Conservation (phyloP, 2,113 vertebrate species). For the Tylochromis polylepis region DNA sequence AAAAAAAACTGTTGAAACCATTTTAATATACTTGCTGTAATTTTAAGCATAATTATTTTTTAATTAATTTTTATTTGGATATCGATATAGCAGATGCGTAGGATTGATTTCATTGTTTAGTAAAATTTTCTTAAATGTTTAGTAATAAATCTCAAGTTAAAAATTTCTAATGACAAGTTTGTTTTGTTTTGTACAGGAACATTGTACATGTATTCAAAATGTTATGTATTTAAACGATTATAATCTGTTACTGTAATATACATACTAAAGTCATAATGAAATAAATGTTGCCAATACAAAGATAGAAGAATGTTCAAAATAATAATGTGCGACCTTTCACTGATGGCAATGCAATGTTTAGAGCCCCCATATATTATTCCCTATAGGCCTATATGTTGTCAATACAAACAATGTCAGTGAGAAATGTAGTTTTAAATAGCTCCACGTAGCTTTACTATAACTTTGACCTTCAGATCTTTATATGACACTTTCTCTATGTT, state of each 20-base stretch:
- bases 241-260: background rate
- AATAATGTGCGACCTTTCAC: background rate
- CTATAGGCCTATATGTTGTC: background rate
- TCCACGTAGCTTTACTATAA: background rate
- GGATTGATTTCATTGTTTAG: no score
- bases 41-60: no score
- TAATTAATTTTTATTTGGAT: no score
- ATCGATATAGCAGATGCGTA: no score
- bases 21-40: no score
- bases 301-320: background rate
- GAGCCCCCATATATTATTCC: background rate
- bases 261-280: background rate
- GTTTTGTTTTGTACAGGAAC: accelerated
- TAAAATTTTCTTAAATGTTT: background rate
- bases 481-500: background rate
- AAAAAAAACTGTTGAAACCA: no score
- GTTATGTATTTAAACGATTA: background rate
- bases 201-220: background rate
- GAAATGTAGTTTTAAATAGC: background rate
- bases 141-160: background rate
- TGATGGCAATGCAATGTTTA: background rate
- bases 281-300: background rate
- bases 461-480: background rate
- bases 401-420: background rate
- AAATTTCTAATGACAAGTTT: background rate